A percentile compares a stretch with the other conserved stretches of the same genome.
These are phyloP conservation scores for Pseudoips prasinana DNA, from an alignment of 2,888 invertebrate species.

Conservation along the genomic window DNA sequence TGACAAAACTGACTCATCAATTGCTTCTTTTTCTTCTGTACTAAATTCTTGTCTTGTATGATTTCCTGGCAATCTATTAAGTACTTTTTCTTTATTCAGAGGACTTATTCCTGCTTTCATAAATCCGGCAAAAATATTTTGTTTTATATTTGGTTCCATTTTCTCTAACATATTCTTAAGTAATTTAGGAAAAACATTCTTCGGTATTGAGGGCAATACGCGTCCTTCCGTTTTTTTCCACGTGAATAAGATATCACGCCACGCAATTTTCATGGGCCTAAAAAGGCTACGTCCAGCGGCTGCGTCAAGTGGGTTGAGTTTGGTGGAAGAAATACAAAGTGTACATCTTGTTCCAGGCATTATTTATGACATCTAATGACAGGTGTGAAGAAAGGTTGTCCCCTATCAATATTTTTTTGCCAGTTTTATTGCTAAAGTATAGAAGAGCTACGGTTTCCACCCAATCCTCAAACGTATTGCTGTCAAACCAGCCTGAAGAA, in stretches of 20 bases:
- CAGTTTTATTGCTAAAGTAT: slow-evolving; percentile 28
- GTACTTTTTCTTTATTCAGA: slow-evolving; percentile 7
- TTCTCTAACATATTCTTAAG: slow-evolving; percentile 2
- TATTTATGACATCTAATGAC: slow-evolving; percentile 11
- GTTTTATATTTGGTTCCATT: slow-evolving; percentile 6
- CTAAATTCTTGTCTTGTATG: slow-evolving; percentile 5
- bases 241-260: slow-evolving; percentile 21
- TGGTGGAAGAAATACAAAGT: slow-evolving; percentile 12
- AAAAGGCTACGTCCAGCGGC: slow-evolving; percentile 45
- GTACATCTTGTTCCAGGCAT: slow-evolving; percentile 11
- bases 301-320: slow-evolving; percentile 22
- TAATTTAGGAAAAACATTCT: slow-evolving; percentile 5
- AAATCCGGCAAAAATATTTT: slow-evolving; percentile 7
- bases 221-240: slow-evolving; percentile 12
- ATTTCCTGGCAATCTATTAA: slow-evolving; percentile 6
- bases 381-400: slow-evolving; percentile 37
- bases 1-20: slow-evolving; percentile 7
- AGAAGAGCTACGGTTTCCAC: slow-evolving; percentile 29
- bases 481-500: slow-evolving; percentile 49
- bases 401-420: slow-evolving; percentile 47
- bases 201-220: slow-evolving; percentile 5
- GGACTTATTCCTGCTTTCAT: slow-evolving; percentile 10
- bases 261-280: slow-evolving; percentile 23
- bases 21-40: slow-evolving; percentile 8
- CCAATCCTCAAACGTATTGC: slow-evolving; percentile 44